Evolutionary conservation across 2,113 vertebrate species (phyloP).

Genomic region (Alethe castanea): DNA sequence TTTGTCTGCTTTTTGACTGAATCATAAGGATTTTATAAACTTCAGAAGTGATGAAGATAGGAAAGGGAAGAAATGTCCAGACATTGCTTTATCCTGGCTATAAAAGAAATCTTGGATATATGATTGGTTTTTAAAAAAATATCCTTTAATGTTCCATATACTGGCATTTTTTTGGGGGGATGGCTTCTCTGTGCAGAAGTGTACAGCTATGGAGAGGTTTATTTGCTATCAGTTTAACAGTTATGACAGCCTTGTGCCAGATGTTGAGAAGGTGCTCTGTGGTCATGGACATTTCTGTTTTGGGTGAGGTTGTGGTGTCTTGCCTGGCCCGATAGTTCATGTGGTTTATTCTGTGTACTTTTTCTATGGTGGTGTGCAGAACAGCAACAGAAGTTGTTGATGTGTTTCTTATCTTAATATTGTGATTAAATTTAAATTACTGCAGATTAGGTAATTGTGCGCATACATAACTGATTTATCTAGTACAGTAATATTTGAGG

Average conservation of each 20-base stretch:
- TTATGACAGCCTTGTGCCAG: not conserved
- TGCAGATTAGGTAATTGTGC: not conserved
- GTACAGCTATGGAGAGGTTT: not conserved
- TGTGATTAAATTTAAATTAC: slow-evolving; percentile 16
- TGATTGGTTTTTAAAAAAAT: not conserved
- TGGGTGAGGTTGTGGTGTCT: not conserved
- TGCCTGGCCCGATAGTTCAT: not conserved
- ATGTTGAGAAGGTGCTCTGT: not conserved
- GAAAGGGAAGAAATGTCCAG: not conserved
- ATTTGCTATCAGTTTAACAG: not conserved
- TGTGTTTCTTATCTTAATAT: slow-evolving; percentile 7
- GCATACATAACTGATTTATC: not conserved
- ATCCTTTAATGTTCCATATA: not conserved
- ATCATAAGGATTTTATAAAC: not conserved
- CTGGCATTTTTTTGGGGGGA: not conserved
- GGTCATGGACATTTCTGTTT: not conserved
- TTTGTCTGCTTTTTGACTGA: not conserved
- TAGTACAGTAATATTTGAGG: not conserved
- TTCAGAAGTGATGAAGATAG: not conserved
- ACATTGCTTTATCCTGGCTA: not conserved
- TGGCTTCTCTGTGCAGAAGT: not conserved
- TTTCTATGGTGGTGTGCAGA: not conserved
- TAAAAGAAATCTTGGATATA: not conserved
- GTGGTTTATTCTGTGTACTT: not conserved
- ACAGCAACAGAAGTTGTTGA: not conserved